Evolutionary conservation across 2,888 invertebrate species (phyloP).

Genomic region (Cantharis rustica): DNA sequence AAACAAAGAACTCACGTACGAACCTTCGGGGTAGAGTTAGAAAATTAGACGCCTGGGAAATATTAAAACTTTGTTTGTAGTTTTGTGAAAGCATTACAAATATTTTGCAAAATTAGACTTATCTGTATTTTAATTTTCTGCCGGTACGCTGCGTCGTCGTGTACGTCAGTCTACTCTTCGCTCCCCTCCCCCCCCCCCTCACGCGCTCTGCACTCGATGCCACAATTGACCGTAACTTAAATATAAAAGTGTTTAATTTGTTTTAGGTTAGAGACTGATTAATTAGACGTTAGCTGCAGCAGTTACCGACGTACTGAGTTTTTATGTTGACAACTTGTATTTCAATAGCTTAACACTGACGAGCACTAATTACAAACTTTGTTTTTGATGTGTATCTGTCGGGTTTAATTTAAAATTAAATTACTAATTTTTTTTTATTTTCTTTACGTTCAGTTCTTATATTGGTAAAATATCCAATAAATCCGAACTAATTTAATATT

Average conservation of each 20-base stretch:
- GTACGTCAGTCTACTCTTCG: too few species aligned
- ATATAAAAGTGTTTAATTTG: conserved; percentile 18
- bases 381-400: conserved; percentile 6
- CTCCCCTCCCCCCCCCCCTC: too few species aligned
- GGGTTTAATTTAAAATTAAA: neutral
- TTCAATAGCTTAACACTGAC: conserved; percentile 19
- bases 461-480: too few species aligned
- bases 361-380: conserved; percentile 20
- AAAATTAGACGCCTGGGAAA: conserved; percentile 49
- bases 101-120: conserved; percentile 31
- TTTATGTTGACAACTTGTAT: conserved; percentile 23
- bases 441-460: too few species aligned
- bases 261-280: conserved; percentile 18
- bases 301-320: conserved; percentile 22
- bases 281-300: conserved; percentile 29
- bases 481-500: too few species aligned
- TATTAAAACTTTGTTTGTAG: conserved; percentile 51
- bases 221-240: neutral
- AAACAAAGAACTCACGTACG: conserved; percentile 46
- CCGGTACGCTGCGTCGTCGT: too few species aligned
- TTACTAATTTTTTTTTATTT: neutral
- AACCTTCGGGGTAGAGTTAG: conserved; percentile 44
- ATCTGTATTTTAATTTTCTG: conserved; percentile 9
- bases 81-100: conserved; percentile 33
- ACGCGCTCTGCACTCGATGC: too few species aligned